Evolutionary conservation across 2,113 vertebrate genomes (phyloP), one percentile per base, ranked within the genome.

Genomic region (Isurus oxyrinchus): DNA sequence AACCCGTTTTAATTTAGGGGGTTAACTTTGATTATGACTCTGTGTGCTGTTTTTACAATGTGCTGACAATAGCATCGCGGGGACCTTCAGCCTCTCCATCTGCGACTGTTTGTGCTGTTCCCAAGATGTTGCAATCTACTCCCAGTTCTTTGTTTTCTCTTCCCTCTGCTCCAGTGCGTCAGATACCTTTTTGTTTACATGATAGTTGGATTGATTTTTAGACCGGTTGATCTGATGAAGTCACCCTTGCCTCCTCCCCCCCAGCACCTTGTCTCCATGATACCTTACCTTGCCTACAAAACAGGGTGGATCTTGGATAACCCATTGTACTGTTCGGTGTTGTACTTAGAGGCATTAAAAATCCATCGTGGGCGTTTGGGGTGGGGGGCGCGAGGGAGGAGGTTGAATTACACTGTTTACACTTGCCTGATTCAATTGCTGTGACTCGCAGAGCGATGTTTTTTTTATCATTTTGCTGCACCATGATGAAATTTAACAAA

Each of bases 351-450:
- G 59, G 90, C 90, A 94, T 94, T 94, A 91, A 94, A 61, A 94
- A 94, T 63, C 35, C 90, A 40, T 63, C 5, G 7, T 59, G 55
- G 31, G 31, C 31, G n/a, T 35, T 35, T 59, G 57, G 31, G 35
- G 63, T 3, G 69, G 27, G 72, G 1, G 72, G 25, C 31, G 35
- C 8, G 67, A 76, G 72, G 40, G 19, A 94, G n/a, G 59, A 66
- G 90, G n/a, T 63, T 94, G 90, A 66, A 94, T 94, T 63, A 23
- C 90, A 94, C 90, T 94, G 90, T 94, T 94, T 94, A 94, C 90
- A 94, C 90, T 94, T 94, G 90, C 59, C 90, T 63, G 90, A 93
- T 93, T 93, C 90, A 93, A 93, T 93, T 93, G 90, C 90, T 94
- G 90, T 94, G 90, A 63, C 59, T 94, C 59, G 7, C 25, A 90